Conservation (phyloP, 2,797 vertebrate species). For the Malurus leucopterus region DNA sequence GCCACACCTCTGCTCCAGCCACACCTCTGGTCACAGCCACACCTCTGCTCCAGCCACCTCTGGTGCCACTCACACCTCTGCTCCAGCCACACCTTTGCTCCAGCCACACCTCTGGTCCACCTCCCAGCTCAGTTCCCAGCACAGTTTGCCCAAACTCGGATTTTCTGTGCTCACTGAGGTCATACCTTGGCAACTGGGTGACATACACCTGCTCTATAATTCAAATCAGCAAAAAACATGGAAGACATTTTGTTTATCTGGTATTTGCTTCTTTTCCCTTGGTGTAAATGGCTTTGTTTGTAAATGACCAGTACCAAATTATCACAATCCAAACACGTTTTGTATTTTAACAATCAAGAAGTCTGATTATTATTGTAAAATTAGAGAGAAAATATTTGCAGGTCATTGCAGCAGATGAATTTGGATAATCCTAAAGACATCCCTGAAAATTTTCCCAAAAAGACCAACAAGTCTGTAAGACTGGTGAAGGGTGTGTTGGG, state of each 20-base stretch:
- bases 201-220: not conserved
- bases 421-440: not conserved
- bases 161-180: not conserved
- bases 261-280: not conserved
- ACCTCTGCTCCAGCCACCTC: no score
- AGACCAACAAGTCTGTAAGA: not conserved
- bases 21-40: no score
- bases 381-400: not conserved
- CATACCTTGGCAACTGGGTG: not conserved
- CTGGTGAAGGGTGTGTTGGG: not conserved
- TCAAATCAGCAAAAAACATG: not conserved
- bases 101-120: not conserved
- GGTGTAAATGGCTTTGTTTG: not conserved
- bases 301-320: not conserved
- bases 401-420: not conserved
- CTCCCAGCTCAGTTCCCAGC: not conserved
- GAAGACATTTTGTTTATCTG: fast-evolving
- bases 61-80: no score
- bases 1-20: no score
- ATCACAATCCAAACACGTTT: not conserved
- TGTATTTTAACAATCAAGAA: not conserved
- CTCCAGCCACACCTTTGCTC: no score
- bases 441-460: not conserved
- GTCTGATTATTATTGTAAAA: not conserved
- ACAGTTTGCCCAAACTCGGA: not conserved